Percentiles rank a stretch among this genome's conserved stretches.
These are phyloP conservation scores for Stigmatopora nigra DNA, from an alignment of 2,113 vertebrate species.

Conservation along the genomic window DNA sequence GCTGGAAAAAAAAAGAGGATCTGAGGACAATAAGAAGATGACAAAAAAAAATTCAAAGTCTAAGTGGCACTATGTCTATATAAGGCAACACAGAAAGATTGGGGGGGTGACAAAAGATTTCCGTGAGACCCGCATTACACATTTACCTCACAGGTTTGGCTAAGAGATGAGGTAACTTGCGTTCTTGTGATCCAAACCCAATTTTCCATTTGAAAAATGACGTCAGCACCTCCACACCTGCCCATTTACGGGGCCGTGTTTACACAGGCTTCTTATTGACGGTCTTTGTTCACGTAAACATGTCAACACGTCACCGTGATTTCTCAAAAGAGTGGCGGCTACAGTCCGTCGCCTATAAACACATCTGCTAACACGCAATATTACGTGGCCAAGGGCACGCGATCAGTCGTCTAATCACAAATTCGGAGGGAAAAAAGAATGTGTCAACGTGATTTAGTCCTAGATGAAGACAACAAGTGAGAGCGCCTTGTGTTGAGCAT, in stretches of 20 bases:
- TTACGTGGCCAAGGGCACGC: conserved; percentile 34
- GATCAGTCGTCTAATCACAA: conserved; percentile 46
- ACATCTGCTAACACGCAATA: conserved; percentile 54
- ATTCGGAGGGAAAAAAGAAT: conserved; percentile 22
- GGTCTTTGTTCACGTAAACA: conserved; percentile 35
- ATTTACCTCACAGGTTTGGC: conserved; percentile 66
- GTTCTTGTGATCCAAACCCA: conserved; percentile 5
- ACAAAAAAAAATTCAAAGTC: not conserved
- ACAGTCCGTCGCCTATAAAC: conserved; percentile 38
- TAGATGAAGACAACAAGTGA: conserved; percentile 40
- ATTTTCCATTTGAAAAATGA: conserved; percentile 25
- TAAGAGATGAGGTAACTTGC: conserved; percentile 62
- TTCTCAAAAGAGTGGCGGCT: conserved; percentile 32
- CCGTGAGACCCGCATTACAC: conserved; percentile 45
- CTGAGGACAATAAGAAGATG: conserved; percentile 12
- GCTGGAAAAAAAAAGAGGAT: conserved; percentile 35
- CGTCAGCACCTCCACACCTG: conserved; percentile 32
- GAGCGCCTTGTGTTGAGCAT: conserved; percentile 15
- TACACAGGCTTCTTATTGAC: conserved; percentile 43
- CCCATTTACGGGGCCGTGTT: conserved; percentile 28
- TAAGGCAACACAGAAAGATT: not conserved
- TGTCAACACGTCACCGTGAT: conserved; percentile 30
- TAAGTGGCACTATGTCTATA: not conserved
- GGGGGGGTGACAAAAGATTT: conserved; percentile 2
- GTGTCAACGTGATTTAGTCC: conserved; percentile 20